A percentile compares a stretch with the other conserved stretches of the same genome.
Conservation (phyloP, 2,888 invertebrate genomes). For the Syrphus vitripennis region DNA sequence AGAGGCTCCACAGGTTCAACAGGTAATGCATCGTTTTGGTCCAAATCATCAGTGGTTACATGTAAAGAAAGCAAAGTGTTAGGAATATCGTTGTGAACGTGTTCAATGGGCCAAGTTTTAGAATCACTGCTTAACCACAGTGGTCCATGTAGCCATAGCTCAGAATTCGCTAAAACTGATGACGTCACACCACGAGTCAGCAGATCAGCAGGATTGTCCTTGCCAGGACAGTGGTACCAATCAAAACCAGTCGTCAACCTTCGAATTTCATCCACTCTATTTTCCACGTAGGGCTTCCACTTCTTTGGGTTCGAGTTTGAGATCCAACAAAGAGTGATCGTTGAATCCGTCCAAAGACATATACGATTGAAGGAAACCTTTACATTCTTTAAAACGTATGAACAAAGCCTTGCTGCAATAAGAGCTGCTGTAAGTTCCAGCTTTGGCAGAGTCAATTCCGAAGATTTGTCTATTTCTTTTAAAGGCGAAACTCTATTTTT, state of each 20-base stretch:
- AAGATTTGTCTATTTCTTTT: not conserved
- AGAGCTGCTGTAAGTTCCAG: constrained; percentile 12
- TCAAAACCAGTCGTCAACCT: not conserved
- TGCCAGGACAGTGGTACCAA: too few relatives aligned
- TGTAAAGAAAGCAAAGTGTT: not conserved
- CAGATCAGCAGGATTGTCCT: too few relatives aligned
- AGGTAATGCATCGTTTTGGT: too few relatives aligned
- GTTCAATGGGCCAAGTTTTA: too few relatives aligned
- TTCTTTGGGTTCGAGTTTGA: not conserved
- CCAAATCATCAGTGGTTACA: too few relatives aligned
- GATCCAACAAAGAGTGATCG: constrained; percentile 16
- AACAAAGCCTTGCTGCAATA: constrained; percentile 12
- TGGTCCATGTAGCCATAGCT: not conserved
- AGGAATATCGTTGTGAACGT: not conserved
- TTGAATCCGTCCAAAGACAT: constrained; percentile 13
- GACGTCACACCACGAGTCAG: not conserved
- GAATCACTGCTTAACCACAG: too few relatives aligned
- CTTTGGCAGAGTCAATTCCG: not conserved
- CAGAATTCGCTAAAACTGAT: not conserved
- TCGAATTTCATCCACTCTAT: not conserved
- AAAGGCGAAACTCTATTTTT: constrained; percentile 25
- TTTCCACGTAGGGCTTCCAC: constrained; percentile 3
- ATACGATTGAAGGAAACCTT: not conserved
- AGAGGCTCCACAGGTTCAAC: not conserved
- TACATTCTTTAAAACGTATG: not conserved